Percentiles rank a stretch among this genome's conserved stretches.
Conservation (phyloP, 2,888 invertebrate genomes). For the Toxonevra muliebris region DNA sequence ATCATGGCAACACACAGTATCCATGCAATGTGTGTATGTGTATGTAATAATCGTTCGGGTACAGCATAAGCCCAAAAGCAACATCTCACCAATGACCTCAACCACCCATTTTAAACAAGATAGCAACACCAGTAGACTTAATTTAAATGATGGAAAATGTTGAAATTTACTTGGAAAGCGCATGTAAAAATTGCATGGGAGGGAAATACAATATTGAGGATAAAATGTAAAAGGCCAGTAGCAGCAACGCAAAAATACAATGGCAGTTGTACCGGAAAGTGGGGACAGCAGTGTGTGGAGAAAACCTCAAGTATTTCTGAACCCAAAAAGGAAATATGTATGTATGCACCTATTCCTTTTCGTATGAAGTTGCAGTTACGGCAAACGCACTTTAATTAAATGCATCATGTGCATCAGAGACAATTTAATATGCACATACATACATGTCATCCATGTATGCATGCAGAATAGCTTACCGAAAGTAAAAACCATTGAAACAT, state of each 20-base stretch:
- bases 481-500: no score
- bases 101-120: conserved; percentile 1
- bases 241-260: neutral
- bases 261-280: neutral
- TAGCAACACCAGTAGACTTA: neutral
- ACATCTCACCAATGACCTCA: neutral
- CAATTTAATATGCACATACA: no score
- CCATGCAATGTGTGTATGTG: no score
- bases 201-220: neutral
- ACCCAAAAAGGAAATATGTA: neutral
- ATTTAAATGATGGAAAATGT: no score
- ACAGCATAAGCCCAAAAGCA: neutral
- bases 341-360: neutral
- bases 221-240: neutral
- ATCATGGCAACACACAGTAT: conserved; percentile 38
- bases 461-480: no score
- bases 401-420: conserved; percentile 15
- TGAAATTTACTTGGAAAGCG: no score
- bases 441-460: no score
- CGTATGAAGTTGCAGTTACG: neutral
- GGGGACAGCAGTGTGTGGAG: no score
- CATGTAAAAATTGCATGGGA: no score
- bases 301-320: no score
- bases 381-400: conserved; percentile 20
- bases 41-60: neutral